Base-by-base conservation (phyloP, 2,888 invertebrate genomes). In the Xanthia togata region DNA sequence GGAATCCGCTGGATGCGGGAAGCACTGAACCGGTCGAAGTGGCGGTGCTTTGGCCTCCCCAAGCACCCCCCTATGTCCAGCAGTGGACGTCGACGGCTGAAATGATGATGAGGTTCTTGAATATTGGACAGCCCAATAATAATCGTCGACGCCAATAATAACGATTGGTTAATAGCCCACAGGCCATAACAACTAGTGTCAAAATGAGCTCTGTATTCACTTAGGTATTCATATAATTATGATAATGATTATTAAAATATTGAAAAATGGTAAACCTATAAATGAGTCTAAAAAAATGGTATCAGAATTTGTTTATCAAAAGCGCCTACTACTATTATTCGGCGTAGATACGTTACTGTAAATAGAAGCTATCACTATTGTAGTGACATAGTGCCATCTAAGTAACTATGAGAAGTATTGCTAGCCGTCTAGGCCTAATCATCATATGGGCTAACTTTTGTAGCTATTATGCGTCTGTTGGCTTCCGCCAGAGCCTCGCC, bases 251-350 rank as follows among this genome's bases (percentile, higher is more conserved):
- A 44, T n/a, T 20, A 55, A 55, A n/a, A 73, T n/a, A 41, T 41
- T 72, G 17, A 6, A 57, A 44, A 57, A 5, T 20, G 14, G n/a
- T 35, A 14, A 8, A 38, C 11, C 2, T 6, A 59, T 9, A 1
- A 47, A 14, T 17, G 6, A 3, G 6, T 31, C 2, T 26, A 38
- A 76, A 60, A 31, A 41, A 5, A 23, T 55, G 9, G 17, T 60
- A 23, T 8, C 26, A 41, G 9, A n/a, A 44, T n/a, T 62, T 11
- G 20, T 35, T n/a, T 63, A 14, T 20, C 63, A 57, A 53, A 70
- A 78, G 53, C 57, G 79, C 70, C 83, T 78, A 70, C 44, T 1
- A 17, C 3, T 78, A 59, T 55, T 2, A 38, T 59, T 12, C 31
- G 11, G 17, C 55, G 23, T 38, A 35, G 35, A 17, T 23, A 31